phyloP scores from a whole-genome alignment of 2,797 vertebrate species.

The Acestrorhynchus altus region DNA sequence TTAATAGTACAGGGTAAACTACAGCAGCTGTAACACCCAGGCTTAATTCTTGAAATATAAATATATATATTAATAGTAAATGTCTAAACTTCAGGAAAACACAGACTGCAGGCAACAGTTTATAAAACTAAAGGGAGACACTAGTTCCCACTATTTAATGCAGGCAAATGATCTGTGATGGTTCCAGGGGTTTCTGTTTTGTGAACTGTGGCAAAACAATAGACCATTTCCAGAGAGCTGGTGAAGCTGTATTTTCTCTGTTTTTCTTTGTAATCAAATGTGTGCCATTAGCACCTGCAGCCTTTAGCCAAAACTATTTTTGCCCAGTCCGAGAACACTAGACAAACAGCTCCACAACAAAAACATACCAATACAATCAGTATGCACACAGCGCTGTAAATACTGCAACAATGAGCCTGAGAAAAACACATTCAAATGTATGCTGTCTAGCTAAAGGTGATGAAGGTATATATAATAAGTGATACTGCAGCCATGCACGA shows the following conservation, averaged over 20 bases:
- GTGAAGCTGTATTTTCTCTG: not conserved
- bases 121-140: not conserved
- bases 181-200: not conserved
- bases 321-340: not conserved
- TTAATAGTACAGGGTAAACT: not conserved
- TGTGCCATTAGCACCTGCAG: not conserved
- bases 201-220: not conserved
- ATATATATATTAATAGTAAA: not conserved
- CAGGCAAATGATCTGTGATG: not conserved
- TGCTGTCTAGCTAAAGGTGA: too few relatives aligned
- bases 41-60: too few relatives aligned
- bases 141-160: not conserved
- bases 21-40: not conserved
- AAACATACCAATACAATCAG: not conserved
- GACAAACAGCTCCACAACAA: not conserved
- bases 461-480: not conserved
- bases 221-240: not conserved
- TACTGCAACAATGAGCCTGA: not conserved
- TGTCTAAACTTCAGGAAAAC: not conserved
- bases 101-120: not conserved
- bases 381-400: not conserved
- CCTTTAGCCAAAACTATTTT: not conserved
- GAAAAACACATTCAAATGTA: not conserved
- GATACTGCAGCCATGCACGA: not conserved
- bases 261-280: conserved; percentile 29